Conservation (phyloP, 2,113 vertebrate genomes). For the Onychostruthus taczanowskii region DNA sequence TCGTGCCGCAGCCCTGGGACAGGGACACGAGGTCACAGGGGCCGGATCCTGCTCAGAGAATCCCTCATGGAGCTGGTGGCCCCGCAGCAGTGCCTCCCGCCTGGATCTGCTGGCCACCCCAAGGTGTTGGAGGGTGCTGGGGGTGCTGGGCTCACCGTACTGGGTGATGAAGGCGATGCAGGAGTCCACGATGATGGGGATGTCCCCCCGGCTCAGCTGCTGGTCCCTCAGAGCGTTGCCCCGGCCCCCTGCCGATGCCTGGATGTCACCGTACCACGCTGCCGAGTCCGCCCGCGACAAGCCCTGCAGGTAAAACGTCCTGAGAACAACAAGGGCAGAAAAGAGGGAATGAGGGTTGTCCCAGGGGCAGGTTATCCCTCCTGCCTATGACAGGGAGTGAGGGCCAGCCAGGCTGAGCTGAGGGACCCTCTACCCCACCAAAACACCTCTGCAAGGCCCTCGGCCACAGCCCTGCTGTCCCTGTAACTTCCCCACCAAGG, state of each 20-base stretch:
- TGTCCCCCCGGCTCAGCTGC: conserved; percentile 92
- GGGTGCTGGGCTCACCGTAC: conserved; percentile 78
- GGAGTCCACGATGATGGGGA: conserved; percentile 97
- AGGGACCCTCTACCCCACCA: fast-evolving
- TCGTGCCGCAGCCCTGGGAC: conserved; percentile 87
- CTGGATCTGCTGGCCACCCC: fast-evolving
- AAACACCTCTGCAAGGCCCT: not conserved
- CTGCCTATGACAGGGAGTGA: not conserved
- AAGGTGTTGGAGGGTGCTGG: fast-evolving
- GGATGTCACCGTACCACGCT: conserved; percentile 87
- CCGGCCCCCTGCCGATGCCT: conserved; percentile 84
- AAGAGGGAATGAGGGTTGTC: not conserved
- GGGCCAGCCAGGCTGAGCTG: not conserved
- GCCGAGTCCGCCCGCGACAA: conserved; percentile 81
- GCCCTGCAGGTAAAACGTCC: conserved; percentile 93
- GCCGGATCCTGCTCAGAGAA: not conserved
- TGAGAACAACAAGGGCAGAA: conserved; percentile 60
- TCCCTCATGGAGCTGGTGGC: fast-evolving
- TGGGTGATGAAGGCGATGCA: conserved; percentile 97
- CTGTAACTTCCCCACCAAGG: fast-evolving
- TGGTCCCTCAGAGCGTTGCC: conserved; percentile 89
- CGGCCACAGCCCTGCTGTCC: not conserved
- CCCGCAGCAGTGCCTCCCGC: fast-evolving
- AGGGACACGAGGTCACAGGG: not conserved
- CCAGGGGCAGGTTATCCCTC: not conserved